These are phyloP conservation scores for Teleogryllus oceanicus DNA, from an alignment of 2,888 invertebrate species.

Conservation along the genomic window DNA sequence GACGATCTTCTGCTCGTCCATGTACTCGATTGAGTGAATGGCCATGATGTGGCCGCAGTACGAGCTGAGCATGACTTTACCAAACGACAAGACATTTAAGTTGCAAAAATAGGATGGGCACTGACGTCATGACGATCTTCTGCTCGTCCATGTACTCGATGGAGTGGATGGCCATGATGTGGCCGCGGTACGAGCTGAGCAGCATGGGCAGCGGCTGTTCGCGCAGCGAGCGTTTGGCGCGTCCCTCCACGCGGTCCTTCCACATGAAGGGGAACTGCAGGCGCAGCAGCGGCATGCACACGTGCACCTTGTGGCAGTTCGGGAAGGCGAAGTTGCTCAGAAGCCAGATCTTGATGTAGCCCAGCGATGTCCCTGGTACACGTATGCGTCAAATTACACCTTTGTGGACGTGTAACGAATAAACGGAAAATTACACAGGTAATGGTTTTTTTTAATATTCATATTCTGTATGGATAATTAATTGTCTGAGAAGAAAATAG, in stretches of 20 bases:
- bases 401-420: too few relatives aligned
- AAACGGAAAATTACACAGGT: too few relatives aligned
- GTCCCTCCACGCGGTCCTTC: slow-evolving; percentile 62
- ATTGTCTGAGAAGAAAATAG: too few relatives aligned
- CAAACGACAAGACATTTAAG: too few relatives aligned
- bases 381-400: too few relatives aligned
- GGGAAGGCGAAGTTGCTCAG: slow-evolving; percentile 61
- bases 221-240: slow-evolving; percentile 63
- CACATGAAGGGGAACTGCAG: slow-evolving; percentile 70
- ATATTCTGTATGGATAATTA: too few relatives aligned
- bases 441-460: too few relatives aligned
- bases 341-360: slow-evolving; percentile 78
- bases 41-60: slow-evolving; percentile 68
- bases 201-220: slow-evolving; percentile 63
- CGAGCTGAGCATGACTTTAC: slow-evolving; percentile 55
- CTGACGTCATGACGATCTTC: slow-evolving; percentile 65
- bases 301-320: slow-evolving; percentile 53
- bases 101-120: background rate
- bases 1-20: slow-evolving; percentile 63
- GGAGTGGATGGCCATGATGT: slow-evolving; percentile 63
- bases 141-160: slow-evolving; percentile 64
- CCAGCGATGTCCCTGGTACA: slow-evolving; percentile 52
- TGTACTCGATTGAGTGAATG: slow-evolving; percentile 63
- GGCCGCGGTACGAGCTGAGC: slow-evolving; percentile 67
- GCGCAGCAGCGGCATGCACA: slow-evolving; percentile 61